Evolutionary conservation across 2,888 invertebrate species (phyloP), one percentile per base, ranked within the genome.

Genomic region (Oscheius sp.): DNA sequence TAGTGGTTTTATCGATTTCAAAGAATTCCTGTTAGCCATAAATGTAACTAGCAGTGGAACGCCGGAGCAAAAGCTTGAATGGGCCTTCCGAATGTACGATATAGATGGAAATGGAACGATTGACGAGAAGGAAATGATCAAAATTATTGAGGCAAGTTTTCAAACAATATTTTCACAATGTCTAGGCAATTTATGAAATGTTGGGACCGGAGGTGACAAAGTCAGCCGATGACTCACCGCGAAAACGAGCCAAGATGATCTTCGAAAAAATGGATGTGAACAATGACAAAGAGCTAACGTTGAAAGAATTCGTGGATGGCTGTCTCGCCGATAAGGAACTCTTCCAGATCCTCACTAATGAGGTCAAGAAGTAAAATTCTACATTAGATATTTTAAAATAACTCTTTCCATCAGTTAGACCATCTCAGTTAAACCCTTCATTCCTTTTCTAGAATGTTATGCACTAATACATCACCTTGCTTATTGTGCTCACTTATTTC

Each of bases 191-290:
- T 89, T 98, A 98, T 89, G 96, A 96, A 88, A 98, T 98, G 97
- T 90, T 98, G 83, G 97, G 97, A 67, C 95, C 95, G 77, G 94
- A 94, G 85, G 94, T 94, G 88, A 94, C 94, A 89, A 90, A 94
- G 86, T 94, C 95, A 54, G 94, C 94, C 44, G 95, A 94, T 87
- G 88, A 88, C 68, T 94, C 95, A 22, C 96, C 97, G 30, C 95
- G 96, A 87, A 95, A 96, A 87, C 90, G 97, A 80, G 97, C 97
- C 82, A 94, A 95, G 90, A 96, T 95, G 88, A 98, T 98, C 86
- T 98, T 98, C 89, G 94, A 94, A 71, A 95, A 95, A 72, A 97
- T 98, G 97, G 97, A 98, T 88, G 94, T 94, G 87, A 97, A 98
- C 90, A 94, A 94, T 89, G 97, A 98, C 88, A 96, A 96, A 71